Evolutionary conservation across 2,797 vertebrate genomes (phyloP), one percentile per base, ranked within the genome.

Genomic region (Nannoperca obscura): DNA sequence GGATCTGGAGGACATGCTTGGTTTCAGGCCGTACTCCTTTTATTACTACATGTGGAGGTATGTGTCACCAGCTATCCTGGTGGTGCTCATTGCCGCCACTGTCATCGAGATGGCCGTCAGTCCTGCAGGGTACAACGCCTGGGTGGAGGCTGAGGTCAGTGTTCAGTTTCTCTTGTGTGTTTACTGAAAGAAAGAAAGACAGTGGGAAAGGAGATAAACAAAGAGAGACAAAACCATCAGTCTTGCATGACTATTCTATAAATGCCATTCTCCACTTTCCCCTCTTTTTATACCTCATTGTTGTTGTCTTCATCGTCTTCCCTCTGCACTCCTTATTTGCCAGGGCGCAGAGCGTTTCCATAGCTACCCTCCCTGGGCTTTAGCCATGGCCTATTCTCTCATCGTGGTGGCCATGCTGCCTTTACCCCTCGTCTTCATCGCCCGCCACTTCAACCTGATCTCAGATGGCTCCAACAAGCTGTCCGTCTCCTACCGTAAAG

Each of bases 31-130:
- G 12, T 97, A 95, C 78, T 71, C 64, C 74, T 96, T 98, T 85
- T 99, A 99, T 82, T 99, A 96, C 89, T 99, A 99, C 86, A 97
- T 97, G 94, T 99, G 98, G 98, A 97, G 96, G 89, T 99, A 97
- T 7, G 91, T 99, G 83, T 98, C 97, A 22, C 98, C 98, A 30
- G 82, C 97, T 42, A 89, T 98, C 19, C 86, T 99, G 42, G 55
- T 95, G 36, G 89, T 96, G 76, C 94, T 99, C 76, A 95, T 98
- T 40, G 6, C 79, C 22, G 96, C 97, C 82, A 97, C 96, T 1
- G 50, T 97, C 79, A 95, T 98, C 15, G 97, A 99, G 90, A 97
- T 99, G 97, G 94, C 94, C 19, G 52, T 99, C 89, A 98, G 93
- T 88, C 96, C 97, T 68, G 97, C 97, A 40, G 97, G 97, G 84